These are phyloP conservation scores for Homarus americanus DNA, from an alignment of 1,140 invertebrate species.

Conservation along the genomic window DNA sequence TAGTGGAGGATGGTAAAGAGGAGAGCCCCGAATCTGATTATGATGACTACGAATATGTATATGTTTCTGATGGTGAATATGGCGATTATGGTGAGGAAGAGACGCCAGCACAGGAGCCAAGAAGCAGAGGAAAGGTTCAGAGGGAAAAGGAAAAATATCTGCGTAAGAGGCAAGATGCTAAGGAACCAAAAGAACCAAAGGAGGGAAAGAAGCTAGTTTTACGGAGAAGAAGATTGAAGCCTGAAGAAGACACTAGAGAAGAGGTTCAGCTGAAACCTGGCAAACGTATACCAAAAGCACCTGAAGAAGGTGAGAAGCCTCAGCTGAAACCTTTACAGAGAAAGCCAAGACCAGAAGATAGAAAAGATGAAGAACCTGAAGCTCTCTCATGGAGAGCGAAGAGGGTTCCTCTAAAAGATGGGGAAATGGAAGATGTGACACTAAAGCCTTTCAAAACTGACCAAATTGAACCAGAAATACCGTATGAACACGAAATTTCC, in stretches of 20 bases:
- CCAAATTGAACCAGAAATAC: conserved; percentile 15
- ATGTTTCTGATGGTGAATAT: conserved; percentile 37
- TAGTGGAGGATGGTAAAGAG: background rate
- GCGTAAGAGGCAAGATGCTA: background rate
- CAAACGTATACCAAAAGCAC: conserved; percentile 21
- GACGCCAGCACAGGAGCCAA: conserved; percentile 7
- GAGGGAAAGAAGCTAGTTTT: background rate
- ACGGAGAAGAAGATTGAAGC: conserved; percentile 28
- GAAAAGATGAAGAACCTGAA: background rate
- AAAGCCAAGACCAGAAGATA: background rate
- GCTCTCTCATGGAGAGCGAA: conserved; percentile 33
- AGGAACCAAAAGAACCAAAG: conserved; percentile 21
- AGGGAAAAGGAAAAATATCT: conserved; percentile 11
- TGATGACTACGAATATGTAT: conserved; percentile 35
- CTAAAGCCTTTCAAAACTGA: conserved; percentile 51
- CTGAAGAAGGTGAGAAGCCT: conserved; percentile 9
- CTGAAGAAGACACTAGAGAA: conserved; percentile 30
- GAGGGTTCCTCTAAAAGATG: conserved; percentile 21
- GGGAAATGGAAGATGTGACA: conserved; percentile 32
- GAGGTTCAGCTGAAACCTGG: conserved; percentile 15
- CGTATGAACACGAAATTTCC: background rate
- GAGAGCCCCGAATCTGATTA: conserved; percentile 33
- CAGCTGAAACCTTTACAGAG: conserved; percentile 27
- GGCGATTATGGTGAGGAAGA: conserved; percentile 38
- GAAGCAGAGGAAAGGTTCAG: conserved; percentile 28